Base-by-base conservation (phyloP, 1,140 invertebrate species). In the Drosophila jambulina region DNA sequence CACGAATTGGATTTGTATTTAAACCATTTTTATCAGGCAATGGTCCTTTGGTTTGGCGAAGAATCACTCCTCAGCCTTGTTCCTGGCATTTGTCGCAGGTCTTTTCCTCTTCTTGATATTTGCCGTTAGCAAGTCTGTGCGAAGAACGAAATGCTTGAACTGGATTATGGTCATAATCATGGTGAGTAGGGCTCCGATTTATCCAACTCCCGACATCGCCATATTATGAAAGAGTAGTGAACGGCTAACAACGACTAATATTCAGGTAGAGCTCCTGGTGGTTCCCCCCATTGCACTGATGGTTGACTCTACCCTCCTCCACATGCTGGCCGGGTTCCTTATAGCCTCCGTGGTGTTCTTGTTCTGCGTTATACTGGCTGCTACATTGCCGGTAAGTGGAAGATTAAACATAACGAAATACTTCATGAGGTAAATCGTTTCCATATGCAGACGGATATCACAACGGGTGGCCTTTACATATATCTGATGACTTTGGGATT, bases 391-490 rank as follows among this genome's bases (percentile, higher is more conserved):
- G 51, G 83, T 87, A 65, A 80, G 83, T 80, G 15, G 5, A 29
- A 17, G n/a, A 17, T 25, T 23, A 1, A 17, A 8, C 2, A 9
- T 12, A 1, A 25, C 25, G 5, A 25, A 25, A 7, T n/a, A 25
- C n/a, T 36, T 38, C 21, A 36, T 21, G n/a, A 1, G 10, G 6
- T n/a, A 15, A 19, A 27, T 9, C 59, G 3, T 12, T n/a, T 5
- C 27, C 9, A 5, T 23, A n/a, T 42, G 5, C 43, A 87, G 84
- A 25, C 12, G 32, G 84, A 87, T 21, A 40, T 81, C 4, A 88
- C 84, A 6, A 17, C 23, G 13, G 53, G 54, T n/a, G 58, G 40
- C 13, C 45, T 63, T 6, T 36, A 57, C 2, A 46, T 71, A 13
- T 77, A 70, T 17, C 15, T 72, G 8, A 5, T 68, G 23, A 23